Conservation (phyloP, 2,113 vertebrate species). For the Amphiprion percula region DNA sequence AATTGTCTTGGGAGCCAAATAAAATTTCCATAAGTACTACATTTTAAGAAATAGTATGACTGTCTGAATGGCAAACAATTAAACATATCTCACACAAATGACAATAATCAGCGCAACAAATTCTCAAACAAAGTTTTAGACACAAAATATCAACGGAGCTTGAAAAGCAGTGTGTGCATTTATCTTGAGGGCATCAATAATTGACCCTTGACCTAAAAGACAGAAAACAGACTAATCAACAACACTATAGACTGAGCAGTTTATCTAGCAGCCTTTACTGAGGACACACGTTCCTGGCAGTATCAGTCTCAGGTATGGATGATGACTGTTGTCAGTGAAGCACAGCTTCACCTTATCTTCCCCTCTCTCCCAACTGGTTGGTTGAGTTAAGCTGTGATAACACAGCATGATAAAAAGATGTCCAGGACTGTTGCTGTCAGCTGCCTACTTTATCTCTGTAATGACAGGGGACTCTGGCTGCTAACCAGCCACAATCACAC, state of each 20-base stretch:
- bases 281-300: conserved; percentile 19
- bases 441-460: conserved; percentile 52
- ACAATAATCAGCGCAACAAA: not conserved
- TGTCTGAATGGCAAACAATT: no score
- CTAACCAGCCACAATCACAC: conserved; percentile 19
- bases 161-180: not conserved
- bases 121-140: not conserved
- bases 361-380: conserved; percentile 37
- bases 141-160: not conserved
- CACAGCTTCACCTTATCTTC: conserved; percentile 47
- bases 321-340: conserved; percentile 25
- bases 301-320: conserved; percentile 25
- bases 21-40: no score
- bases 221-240: not conserved
- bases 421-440: conserved; percentile 41
- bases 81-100: not conserved
- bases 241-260: not conserved
- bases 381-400: conserved; percentile 53
- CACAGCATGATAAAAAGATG: conserved; percentile 44
- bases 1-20: no score
- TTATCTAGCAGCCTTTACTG: conserved; percentile 2
- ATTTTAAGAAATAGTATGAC: no score
- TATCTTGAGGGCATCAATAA: not conserved
- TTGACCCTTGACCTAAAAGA: conserved; percentile 1
- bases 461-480: conserved; percentile 50